These are phyloP conservation scores for Gobio occitaniae DNA, from an alignment of 2,797 vertebrate genomes.

Conservation along the genomic window DNA sequence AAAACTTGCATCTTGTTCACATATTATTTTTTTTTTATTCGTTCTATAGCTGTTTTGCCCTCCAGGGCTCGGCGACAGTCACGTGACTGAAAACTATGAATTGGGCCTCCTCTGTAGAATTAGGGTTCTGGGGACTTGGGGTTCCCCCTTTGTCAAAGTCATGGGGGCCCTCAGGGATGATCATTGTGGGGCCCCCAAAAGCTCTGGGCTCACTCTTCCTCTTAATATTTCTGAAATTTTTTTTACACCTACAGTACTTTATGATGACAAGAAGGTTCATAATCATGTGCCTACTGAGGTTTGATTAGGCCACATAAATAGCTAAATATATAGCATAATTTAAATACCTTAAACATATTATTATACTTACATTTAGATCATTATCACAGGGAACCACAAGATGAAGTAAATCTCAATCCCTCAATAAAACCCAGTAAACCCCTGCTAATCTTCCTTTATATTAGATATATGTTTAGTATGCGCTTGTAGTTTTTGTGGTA, in stretches of 20 bases:
- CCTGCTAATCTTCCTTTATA: background rate
- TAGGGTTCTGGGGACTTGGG: background rate
- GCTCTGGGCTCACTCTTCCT: background rate
- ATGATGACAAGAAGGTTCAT: background rate
- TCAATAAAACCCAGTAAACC: background rate
- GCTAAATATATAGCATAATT: background rate
- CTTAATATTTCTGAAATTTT: no score
- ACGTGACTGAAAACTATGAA: no score
- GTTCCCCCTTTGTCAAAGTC: background rate
- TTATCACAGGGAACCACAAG: background rate
- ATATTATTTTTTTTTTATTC: no score
- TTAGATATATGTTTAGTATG: background rate
- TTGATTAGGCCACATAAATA: background rate
- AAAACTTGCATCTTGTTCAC: no score
- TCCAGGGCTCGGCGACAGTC: no score
- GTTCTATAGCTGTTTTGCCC: no score
- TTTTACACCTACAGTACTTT: background rate
- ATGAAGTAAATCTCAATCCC: background rate
- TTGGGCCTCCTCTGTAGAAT: background rate
- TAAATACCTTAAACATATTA: background rate
- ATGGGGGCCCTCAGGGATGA: no score
- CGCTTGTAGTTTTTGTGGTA: background rate
- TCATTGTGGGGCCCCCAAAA: background rate
- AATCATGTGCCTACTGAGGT: background rate
- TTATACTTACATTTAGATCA: background rate